phyloP scores from a whole-genome alignment of 2,797 vertebrate genomes.

The Crypturellus tataupa region DNA sequence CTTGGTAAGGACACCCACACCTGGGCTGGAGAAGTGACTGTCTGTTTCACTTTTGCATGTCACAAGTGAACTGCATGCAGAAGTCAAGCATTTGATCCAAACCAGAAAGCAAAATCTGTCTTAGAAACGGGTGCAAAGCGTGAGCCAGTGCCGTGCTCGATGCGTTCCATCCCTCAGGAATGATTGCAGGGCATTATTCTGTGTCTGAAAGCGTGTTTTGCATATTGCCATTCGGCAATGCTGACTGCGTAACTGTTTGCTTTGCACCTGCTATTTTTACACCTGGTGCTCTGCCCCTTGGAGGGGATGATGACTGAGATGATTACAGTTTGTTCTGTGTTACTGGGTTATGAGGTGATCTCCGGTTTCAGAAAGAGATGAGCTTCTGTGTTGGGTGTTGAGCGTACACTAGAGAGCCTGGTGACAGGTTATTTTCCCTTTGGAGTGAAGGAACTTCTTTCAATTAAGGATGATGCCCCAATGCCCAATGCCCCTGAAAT shows the following conservation, averaged over 20 bases:
- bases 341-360: background rate
- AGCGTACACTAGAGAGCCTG: background rate
- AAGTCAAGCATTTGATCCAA: background rate
- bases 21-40: background rate
- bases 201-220: background rate
- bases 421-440: fast-evolving
- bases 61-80: background rate
- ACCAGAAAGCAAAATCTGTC: too few relatives aligned
- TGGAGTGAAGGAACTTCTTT: background rate
- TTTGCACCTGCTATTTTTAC: background rate
- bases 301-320: background rate
- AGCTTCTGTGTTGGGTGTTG: background rate
- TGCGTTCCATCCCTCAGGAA: background rate
- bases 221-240: background rate
- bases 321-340: background rate
- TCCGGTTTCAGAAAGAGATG: background rate
- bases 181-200: background rate
- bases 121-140: background rate
- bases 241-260: background rate
- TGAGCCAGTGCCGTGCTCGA: background rate
- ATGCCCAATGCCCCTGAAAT: background rate
- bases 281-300: background rate
- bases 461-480: background rate
- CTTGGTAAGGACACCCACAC: background rate
- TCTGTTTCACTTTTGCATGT: background rate